These are phyloP conservation scores for Ianthella basta DNA, from an alignment of 37 sponge, comb jelly and placozoan genomes.

Conservation along the genomic window DNA sequence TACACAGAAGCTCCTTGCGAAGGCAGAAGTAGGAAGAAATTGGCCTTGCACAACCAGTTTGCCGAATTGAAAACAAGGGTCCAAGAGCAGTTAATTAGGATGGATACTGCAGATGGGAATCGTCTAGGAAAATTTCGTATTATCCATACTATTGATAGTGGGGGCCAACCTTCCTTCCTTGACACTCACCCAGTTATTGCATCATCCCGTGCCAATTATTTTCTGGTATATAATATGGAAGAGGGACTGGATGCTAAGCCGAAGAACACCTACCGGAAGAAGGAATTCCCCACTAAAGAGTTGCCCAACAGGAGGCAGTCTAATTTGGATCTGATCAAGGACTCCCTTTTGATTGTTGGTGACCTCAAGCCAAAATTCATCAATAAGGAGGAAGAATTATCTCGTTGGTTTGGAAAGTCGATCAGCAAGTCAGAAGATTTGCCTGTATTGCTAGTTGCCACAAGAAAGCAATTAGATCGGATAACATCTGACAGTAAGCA, in stretches of 20 bases:
- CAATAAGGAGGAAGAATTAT: not conserved
- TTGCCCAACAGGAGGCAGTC: not conserved
- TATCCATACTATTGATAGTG: not conserved
- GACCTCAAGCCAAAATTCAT: not conserved
- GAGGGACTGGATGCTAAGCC: conserved; percentile 21
- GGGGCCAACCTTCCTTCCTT: conserved; percentile 3
- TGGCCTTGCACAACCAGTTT: no score
- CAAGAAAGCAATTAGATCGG: no score
- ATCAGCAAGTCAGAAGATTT: no score
- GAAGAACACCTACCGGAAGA: conserved; percentile 4
- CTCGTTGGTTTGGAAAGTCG: not conserved
- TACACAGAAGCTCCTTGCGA: no score
- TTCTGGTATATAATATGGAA: not conserved
- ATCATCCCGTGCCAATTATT: not conserved
- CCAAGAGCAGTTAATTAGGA: no score
- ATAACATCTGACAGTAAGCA: no score
- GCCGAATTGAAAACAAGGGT: no score
- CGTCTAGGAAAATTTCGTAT: no score
- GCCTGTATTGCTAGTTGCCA: no score
- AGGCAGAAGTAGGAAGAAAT: no score
- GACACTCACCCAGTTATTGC: not conserved
- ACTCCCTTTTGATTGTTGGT: not conserved
- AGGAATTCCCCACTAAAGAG: not conserved
- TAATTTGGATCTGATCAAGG: not conserved
- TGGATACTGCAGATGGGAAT: no score